Percentiles rank a stretch among this genome's conserved stretches.
Conservation (phyloP, 2,797 vertebrate species). For the Chromobotia macracanthus region DNA sequence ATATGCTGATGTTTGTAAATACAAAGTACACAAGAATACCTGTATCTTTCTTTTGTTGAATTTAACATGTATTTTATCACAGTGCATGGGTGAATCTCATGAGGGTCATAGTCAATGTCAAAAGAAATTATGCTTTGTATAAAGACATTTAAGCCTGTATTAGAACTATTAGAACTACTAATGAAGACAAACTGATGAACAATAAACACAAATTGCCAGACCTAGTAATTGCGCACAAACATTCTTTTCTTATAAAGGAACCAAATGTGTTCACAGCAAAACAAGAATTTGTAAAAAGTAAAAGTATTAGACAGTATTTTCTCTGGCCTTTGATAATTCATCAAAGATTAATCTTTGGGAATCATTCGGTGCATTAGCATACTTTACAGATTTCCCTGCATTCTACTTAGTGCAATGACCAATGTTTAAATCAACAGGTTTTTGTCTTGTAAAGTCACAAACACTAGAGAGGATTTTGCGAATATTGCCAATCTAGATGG, state of each 20-base stretch:
- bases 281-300: too few relatives aligned
- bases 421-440: background rate
- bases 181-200: too few relatives aligned
- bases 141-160: too few relatives aligned
- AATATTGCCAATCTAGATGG: background rate
- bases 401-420: constrained; percentile 17
- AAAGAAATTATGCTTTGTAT: background rate
- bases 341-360: constrained; percentile 34
- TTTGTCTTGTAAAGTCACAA: background rate
- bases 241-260: too few relatives aligned
- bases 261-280: too few relatives aligned
- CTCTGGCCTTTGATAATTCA: constrained; percentile 27
- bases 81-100: background rate
- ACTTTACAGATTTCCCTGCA: constrained; percentile 30
- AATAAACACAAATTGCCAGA: too few relatives aligned
- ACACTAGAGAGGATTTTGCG: too few relatives aligned
- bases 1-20: constrained; percentile 53
- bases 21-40: constrained; percentile 39
- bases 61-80: background rate
- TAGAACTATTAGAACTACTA: too few relatives aligned
- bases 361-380: constrained; percentile 34
- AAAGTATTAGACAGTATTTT: too few relatives aligned
- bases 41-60: background rate
- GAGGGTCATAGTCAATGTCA: background rate
- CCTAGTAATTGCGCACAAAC: too few relatives aligned